These are phyloP conservation scores for Calycopis cecrops DNA, from an alignment of 1,140 invertebrate genomes.

Conservation along the genomic window DNA sequence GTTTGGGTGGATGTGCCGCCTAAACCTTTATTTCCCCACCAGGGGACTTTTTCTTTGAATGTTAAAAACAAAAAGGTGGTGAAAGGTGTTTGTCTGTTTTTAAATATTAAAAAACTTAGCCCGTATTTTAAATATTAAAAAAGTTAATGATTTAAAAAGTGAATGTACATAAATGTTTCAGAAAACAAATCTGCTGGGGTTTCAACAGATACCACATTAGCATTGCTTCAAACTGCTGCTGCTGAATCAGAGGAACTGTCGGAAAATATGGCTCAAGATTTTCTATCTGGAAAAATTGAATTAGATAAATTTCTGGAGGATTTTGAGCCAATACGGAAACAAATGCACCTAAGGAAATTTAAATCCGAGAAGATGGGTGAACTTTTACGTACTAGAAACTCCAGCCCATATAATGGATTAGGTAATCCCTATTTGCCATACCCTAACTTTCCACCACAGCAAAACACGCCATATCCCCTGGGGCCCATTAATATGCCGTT, in stretches of 20 bases:
- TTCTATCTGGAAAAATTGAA: constrained; percentile 82
- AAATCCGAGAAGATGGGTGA: constrained; percentile 93
- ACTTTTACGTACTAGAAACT: constrained; percentile 74
- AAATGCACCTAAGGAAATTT: constrained; percentile 87
- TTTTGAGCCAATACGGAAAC: constrained; percentile 82
- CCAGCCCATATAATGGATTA: constrained; percentile 53
- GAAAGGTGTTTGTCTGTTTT: too few species aligned
- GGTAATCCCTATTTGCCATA: constrained; percentile 59
- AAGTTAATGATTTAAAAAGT: too few species aligned
- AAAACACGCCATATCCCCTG: constrained; percentile 70
- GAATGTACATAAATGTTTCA: constrained; percentile 43
- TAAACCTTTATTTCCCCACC: too few species aligned
- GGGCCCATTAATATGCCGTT: constrained; percentile 78
- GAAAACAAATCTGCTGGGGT: constrained; percentile 82
- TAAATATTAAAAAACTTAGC: too few species aligned
- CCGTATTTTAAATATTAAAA: too few species aligned
- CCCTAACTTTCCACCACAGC: constrained; percentile 55
- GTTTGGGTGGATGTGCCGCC: too few species aligned
- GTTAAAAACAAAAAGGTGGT: too few species aligned
- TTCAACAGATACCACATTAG: constrained; percentile 87
- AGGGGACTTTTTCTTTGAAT: too few species aligned
- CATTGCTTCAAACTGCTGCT: constrained; percentile 88
- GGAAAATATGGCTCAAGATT: constrained; percentile 85
- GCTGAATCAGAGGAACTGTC: constrained; percentile 92
- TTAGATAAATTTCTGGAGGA: constrained; percentile 88